Base-by-base conservation (phyloP, 2,888 invertebrate species). In the Lycocerus yunnanus region DNA sequence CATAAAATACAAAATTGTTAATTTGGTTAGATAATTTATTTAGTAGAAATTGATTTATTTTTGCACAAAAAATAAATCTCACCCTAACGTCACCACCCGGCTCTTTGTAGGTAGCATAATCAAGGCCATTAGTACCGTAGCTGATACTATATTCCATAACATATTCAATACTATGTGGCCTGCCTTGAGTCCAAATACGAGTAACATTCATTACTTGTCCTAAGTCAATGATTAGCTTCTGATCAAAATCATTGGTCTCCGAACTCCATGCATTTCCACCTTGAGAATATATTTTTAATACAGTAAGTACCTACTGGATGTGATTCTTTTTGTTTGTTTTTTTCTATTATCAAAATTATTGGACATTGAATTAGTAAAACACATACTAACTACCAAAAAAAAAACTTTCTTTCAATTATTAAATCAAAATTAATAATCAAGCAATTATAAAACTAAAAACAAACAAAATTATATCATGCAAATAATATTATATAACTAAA, bases 241-340 rank as follows among this genome's bases (percentile, higher is more conserved):
- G 98, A 86, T 93, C 94, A 88, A 96, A 96, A 90, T 98, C 97
- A 85, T 94, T 95, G 88, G 92, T 93, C 84, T 92, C 92, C 71
- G 97, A 95, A 80, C 96, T 95, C 97, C 97, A 97, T 84, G 96
- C 96, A 90, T 94, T 95, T 87, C 92, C 91, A 91, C 94, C 95
- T 95, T 92, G 84, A 86, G 76, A 73, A 68, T 74, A 58, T 58
- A 27, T 63, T 69, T 43, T 43, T 43, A 43, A 43, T 43, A 43
- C n/a, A 43, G 6, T 43, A 43, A n/a, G 43, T 43, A n/a, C n/a
- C n/a, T 43, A 43, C n/a, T 43, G n/a, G n/a, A n/a, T 3, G 4
- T 43, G 43, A 43, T 43, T n/a, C n/a, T 3, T 43, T 43, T 43
- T 43, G 43, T 43, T 43, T 43, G 43, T n/a, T 43, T 43, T 43